phyloP scores from a whole-genome alignment of 2,888 invertebrate genomes.

The Cybosia mesomella region DNA sequence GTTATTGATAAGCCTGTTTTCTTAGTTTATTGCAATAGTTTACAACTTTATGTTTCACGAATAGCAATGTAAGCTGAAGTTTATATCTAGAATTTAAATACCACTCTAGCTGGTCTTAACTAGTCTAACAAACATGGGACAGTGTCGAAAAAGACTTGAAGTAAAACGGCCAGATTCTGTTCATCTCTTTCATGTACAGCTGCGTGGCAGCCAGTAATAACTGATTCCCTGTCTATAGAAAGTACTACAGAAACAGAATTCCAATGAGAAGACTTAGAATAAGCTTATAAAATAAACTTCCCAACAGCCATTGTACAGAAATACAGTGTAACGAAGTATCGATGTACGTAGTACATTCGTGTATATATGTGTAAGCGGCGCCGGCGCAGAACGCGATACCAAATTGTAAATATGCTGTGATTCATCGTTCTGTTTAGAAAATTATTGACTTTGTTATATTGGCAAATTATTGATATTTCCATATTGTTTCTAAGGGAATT shows the following conservation, averaged over 20 bases:
- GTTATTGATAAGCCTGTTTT: slow-evolving; percentile 53
- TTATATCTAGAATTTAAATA: slow-evolving; percentile 31
- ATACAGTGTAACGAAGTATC: slow-evolving; percentile 42
- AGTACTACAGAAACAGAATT: slow-evolving; percentile 4
- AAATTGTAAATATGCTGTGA: slow-evolving; percentile 60
- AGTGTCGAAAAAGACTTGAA: slow-evolving; percentile 8
- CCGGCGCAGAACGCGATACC: slow-evolving; percentile 48
- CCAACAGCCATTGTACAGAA: slow-evolving; percentile 34
- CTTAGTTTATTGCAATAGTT: slow-evolving; percentile 47
- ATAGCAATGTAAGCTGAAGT: slow-evolving; percentile 39
- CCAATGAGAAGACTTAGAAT: slow-evolving; percentile 4
- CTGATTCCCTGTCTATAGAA: not conserved
- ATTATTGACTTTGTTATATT: slow-evolving; percentile 53
- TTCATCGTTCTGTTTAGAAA: slow-evolving; percentile 66
- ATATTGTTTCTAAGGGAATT: slow-evolving; percentile 20
- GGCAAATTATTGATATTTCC: slow-evolving; percentile 37
- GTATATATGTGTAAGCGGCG: slow-evolving; percentile 47
- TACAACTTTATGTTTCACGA: slow-evolving; percentile 34
- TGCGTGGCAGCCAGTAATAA: not conserved
- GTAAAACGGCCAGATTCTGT: not conserved
- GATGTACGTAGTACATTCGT: slow-evolving; percentile 45
- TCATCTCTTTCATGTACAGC: no score
- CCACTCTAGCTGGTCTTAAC: not conserved
- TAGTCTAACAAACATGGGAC: not conserved
- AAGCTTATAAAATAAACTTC: slow-evolving; percentile 13